Percentiles rank a stretch among this genome's conserved stretches.
phyloP scores from a whole-genome alignment of 2,888 invertebrate species.

The Euzophera pinguis region DNA sequence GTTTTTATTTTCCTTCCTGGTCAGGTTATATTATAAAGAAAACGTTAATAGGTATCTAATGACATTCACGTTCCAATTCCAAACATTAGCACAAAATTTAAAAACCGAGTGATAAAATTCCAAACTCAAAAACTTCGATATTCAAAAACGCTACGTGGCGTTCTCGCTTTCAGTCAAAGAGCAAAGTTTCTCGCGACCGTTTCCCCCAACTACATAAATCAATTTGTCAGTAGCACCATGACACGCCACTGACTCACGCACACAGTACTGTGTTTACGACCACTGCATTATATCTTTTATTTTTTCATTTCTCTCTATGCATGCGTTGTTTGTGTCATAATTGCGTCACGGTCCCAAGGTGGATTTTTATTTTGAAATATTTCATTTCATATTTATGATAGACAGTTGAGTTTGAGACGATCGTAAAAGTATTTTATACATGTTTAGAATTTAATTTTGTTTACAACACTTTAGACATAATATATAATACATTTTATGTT shows the following conservation, averaged over 20 bases:
- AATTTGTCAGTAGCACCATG: conserved; percentile 69
- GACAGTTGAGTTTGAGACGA: neutral
- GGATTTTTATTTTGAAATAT: conserved; percentile 13
- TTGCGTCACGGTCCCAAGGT: conserved; percentile 13
- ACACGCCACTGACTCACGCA: conserved; percentile 48
- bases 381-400: conserved; percentile 7
- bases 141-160: conserved; percentile 30
- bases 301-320: conserved; percentile 14
- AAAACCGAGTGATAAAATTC: neutral
- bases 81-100: neutral
- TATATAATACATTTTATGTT: neutral
- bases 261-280: conserved; percentile 28
- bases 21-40: neutral
- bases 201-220: conserved; percentile 65
- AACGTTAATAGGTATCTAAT: neutral
- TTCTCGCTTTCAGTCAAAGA: conserved; percentile 39
- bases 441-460: conserved; percentile 9
- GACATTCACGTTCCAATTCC: neutral
- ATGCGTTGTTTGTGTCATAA: conserved; percentile 12
- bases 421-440: conserved; percentile 8
- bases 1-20: no score
- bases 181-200: conserved; percentile 43
- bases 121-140: conserved; percentile 16
- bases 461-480: neutral
- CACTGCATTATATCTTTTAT: conserved; percentile 20